These are phyloP conservation scores for Carettochelys insculpta DNA, from an alignment of 2,113 vertebrate genomes.

Conservation along the genomic window DNA sequence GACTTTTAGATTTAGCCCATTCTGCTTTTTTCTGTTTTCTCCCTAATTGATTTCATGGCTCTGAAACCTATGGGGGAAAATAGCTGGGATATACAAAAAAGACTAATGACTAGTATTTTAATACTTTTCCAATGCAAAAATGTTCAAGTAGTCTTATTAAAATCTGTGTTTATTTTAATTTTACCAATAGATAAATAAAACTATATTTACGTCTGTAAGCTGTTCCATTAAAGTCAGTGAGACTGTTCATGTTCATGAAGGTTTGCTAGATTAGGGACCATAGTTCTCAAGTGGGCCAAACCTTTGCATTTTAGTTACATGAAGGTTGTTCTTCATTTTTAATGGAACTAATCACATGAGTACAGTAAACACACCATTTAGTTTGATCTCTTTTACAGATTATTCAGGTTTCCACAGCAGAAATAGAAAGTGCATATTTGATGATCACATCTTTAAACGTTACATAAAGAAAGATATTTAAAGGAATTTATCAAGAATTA, in stretches of 20 bases:
- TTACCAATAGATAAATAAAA: neutral
- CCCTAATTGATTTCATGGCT: neutral
- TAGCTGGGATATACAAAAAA: neutral
- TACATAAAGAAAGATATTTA: neutral
- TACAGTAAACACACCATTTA: neutral
- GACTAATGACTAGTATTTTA: neutral
- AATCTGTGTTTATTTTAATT: neutral
- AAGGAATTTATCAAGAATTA: neutral
- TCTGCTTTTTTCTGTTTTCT: neutral
- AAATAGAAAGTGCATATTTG: conserved; percentile 13
- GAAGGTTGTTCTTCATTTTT: neutral
- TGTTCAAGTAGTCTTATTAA: neutral
- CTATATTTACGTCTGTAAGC: rapidly evolving
- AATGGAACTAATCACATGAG: neutral
- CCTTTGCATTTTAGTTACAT: neutral
- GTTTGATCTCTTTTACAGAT: neutral
- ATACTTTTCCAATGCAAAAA: conserved; percentile 15
- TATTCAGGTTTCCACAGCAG: neutral
- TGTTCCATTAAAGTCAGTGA: neutral
- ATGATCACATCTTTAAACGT: neutral
- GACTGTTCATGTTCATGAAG: neutral
- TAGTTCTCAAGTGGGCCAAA: neutral
- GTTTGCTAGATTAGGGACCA: neutral
- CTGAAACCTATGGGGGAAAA: neutral
- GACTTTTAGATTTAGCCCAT: neutral